These are phyloP conservation scores for Engraulis encrasicolus DNA, from an alignment of 2,113 vertebrate species.

Conservation along the genomic window DNA sequence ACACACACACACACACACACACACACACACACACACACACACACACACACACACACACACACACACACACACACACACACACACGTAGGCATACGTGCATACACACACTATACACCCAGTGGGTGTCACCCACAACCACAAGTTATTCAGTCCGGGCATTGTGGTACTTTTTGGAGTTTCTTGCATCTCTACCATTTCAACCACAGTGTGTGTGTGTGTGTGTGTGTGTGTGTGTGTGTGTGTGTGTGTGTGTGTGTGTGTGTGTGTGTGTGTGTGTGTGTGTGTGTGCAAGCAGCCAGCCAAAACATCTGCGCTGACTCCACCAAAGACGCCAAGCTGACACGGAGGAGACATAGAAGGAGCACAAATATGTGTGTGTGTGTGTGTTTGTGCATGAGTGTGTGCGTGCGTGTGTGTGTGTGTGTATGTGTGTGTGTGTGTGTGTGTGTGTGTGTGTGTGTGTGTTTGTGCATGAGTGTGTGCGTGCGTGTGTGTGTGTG, in stretches of 20 bases:
- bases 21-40: neutral
- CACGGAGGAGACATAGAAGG: neutral
- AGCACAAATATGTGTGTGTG: neutral
- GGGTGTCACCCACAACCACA: neutral
- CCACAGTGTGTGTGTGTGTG: neutral
- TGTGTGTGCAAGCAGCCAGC: no score
- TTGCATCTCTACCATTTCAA: neutral
- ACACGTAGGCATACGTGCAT: no score
- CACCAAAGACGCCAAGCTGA: neutral
- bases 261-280: no score
- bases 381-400: no score
- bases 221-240: no score
- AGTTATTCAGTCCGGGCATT: neutral
- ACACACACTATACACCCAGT: neutral
- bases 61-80: conserved; percentile 6
- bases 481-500: neutral
- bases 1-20: neutral
- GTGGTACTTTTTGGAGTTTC: neutral
- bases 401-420: neutral
- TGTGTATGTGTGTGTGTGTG: neutral
- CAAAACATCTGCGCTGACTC: neutral
- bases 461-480: neutral
- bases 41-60: neutral
- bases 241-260: no score
- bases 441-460: neutral